Conservation (phyloP, 2,113 vertebrate species). For the Hemiscyllium ocellatum region DNA sequence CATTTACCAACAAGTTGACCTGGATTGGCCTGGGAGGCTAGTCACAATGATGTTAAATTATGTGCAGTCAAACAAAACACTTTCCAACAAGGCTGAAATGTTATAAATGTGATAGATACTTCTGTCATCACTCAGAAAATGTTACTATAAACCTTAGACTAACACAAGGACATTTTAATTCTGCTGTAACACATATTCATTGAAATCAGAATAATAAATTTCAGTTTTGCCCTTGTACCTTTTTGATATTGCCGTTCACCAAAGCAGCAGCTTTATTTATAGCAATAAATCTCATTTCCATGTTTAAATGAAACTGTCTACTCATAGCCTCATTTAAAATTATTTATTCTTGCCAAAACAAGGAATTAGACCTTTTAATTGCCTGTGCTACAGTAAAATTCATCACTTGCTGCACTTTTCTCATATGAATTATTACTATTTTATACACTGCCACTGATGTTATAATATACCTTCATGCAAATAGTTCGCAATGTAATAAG, state of each 20-base stretch:
- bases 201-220: slow-evolving; percentile 31
- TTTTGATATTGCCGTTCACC: background rate
- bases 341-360: slow-evolving; percentile 63
- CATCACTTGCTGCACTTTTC: slow-evolving; percentile 50
- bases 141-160: slow-evolving; percentile 28
- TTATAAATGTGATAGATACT: slow-evolving; percentile 31
- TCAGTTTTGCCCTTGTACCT: slow-evolving; percentile 26
- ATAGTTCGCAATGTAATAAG: slow-evolving; percentile 62
- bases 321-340: slow-evolving; percentile 53
- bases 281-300: slow-evolving; percentile 34
- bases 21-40: background rate
- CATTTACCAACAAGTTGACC: slow-evolving; percentile 10
- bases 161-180: slow-evolving; percentile 33
- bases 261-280: slow-evolving; percentile 35
- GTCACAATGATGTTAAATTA: slow-evolving; percentile 23
- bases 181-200: slow-evolving; percentile 28
- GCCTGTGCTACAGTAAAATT: slow-evolving; percentile 45
- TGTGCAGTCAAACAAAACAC: slow-evolving; percentile 6
- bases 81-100: background rate
- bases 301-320: slow-evolving; percentile 37
- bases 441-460: slow-evolving; percentile 57
- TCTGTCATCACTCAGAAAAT: slow-evolving; percentile 20
- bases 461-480: slow-evolving; percentile 51
- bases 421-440: slow-evolving; percentile 60
- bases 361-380: slow-evolving; percentile 60